Conservation (phyloP, 2,797 vertebrate genomes). For the Tinamus major region DNA sequence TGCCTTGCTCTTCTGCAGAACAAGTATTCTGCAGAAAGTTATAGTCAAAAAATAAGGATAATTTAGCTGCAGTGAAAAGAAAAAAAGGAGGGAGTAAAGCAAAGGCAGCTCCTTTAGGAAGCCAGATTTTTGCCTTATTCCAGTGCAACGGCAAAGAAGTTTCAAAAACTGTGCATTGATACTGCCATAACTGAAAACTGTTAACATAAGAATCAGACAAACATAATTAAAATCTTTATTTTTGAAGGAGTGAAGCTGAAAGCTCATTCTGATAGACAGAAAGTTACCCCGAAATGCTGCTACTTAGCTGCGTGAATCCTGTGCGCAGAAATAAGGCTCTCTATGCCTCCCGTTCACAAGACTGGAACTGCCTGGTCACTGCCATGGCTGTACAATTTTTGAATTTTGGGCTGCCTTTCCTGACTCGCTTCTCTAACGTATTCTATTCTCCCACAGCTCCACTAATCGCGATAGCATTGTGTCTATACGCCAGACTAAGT, state of each 20-base stretch:
- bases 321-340: neutral
- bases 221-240: neutral
- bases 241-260: neutral
- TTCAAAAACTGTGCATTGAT: neutral
- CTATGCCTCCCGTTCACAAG: neutral
- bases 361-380: neutral
- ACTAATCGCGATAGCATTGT: neutral
- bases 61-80: neutral
- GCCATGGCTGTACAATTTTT: neutral
- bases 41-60: fast-evolving
- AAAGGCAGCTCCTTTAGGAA: neutral
- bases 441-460: neutral
- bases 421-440: neutral
- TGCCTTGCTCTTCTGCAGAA: neutral
- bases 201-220: neutral
- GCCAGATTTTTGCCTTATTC: neutral
- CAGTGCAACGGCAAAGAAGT: neutral
- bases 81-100: neutral
- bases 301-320: neutral
- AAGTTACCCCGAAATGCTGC: neutral
- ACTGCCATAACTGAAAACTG: neutral
- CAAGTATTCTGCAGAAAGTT: neutral
- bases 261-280: neutral
- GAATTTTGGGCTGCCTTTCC: neutral
- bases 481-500: neutral